Evolutionary conservation across 2,797 vertebrate genomes (phyloP), one percentile per base, ranked within the genome.

Genomic region (Valencia hispanica): DNA sequence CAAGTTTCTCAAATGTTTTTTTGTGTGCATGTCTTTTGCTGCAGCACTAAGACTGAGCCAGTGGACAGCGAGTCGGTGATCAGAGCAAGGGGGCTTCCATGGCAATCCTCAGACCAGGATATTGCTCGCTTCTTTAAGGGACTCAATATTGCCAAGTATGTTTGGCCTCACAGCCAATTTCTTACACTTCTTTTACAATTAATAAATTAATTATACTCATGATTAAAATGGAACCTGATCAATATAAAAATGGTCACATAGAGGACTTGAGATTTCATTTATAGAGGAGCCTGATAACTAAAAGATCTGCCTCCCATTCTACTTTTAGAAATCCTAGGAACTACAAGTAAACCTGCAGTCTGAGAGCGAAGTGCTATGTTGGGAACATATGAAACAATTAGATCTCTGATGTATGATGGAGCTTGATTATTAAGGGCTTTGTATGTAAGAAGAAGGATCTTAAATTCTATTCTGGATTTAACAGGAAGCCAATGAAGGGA

Each of bases 91-190:
- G 98, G 98, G 43, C 94, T 99, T 78, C 98, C 98, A 0, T 99
- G 98, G 98, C 97, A 99, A 83, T 99, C 98, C 10, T 99, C 98
- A 68, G 98, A 99, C 89, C 98, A 99, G 92, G 98, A 99, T 72
- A 98, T 99, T 0, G 97, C 98, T 81, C 96, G 98, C 32, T 99
- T 99, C 94, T 99, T 99, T 92, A 98, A 97, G 95, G 98, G 98
- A 84, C 97, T 99, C 84, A 99, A 98, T 88, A 98, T 99, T 81
- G 97, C 98, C 87, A 98, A 97, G 98, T 99, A 94, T 34, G 95
- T 88, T 51, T 5, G 0, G 69, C 39, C 73, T 51, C 1, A 65
- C 18, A 1, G 17, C 27, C 14, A 12, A 59, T 17, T 70, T 57
- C 7, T n/a, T 72, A 48, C 10, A 75, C 0, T 27, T 61, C 3